These are phyloP conservation scores for Rhopalosiphum maidis DNA, from an alignment of 1,140 invertebrate species.

Conservation along the genomic window DNA sequence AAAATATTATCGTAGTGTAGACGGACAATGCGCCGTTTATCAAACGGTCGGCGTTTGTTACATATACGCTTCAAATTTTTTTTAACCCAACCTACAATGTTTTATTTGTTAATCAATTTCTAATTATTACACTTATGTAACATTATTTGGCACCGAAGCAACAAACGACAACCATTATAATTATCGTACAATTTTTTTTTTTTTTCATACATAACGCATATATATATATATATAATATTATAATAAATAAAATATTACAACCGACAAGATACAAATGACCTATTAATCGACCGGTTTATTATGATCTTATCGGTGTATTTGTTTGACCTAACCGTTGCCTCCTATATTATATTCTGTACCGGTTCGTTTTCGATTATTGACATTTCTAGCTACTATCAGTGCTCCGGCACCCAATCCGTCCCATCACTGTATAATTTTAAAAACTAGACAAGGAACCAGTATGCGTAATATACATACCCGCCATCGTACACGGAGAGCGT, in stretches of 20 bases:
- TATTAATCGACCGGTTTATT: constrained; percentile 29
- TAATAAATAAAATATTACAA: background rate
- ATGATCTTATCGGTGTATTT: constrained; percentile 22
- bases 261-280: constrained; percentile 5
- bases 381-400: constrained; percentile 10
- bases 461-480: background rate
- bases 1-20: too few species aligned
- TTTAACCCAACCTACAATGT: background rate
- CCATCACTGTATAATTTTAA: background rate
- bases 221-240: background rate
- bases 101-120: constrained; percentile 10
- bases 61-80: background rate
- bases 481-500: background rate
- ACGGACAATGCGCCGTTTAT: background rate
- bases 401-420: too few species aligned
- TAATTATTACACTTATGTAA: background rate
- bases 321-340: background rate
- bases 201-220: background rate
- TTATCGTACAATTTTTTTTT: background rate
- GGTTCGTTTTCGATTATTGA: constrained; percentile 26
- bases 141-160: background rate
- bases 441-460: background rate
- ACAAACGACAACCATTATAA: constrained; percentile 6
- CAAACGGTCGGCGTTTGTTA: background rate
- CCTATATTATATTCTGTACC: background rate